Evolutionary conservation across 2,113 vertebrate genomes (phyloP).

Genomic region (Argyrosomus japonicus): DNA sequence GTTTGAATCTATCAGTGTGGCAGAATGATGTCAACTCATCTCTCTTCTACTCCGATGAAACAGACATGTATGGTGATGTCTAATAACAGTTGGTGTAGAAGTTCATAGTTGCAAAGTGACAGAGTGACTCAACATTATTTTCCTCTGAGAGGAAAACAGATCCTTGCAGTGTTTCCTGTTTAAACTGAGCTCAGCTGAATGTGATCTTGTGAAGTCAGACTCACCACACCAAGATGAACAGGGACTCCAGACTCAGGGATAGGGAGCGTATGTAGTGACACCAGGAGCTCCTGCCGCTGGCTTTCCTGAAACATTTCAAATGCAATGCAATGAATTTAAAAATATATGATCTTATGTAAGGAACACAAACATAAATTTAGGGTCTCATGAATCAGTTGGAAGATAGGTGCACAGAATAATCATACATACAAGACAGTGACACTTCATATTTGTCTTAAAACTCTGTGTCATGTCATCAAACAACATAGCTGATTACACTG

Average conservation of each 20-base stretch:
- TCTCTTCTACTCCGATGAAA: neutral
- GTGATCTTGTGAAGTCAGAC: slow-evolving; percentile 23
- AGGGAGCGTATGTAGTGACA: slow-evolving; percentile 88
- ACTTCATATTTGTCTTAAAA: neutral
- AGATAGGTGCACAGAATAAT: neutral
- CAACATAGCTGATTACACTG: neutral
- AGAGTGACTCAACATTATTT: neutral
- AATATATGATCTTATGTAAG: neutral
- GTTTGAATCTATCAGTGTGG: neutral
- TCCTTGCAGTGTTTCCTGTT: neutral
- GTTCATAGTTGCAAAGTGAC: neutral
- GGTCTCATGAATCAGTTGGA: neutral
- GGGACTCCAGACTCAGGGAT: slow-evolving; percentile 92
- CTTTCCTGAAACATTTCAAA: slow-evolving; percentile 87
- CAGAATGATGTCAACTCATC: neutral
- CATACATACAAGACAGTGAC: too few relatives aligned
- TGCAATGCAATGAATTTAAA: neutral
- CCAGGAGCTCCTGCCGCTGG: slow-evolving; percentile 91
- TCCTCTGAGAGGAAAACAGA: neutral
- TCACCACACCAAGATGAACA: slow-evolving; percentile 95
- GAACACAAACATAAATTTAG: neutral
- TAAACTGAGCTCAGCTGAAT: neutral
- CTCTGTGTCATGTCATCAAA: neutral
- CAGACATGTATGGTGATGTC: neutral
- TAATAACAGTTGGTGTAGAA: neutral